Evolutionary conservation across 2,797 vertebrate species (phyloP).

Genomic region (Dicrostonyx torquatus): DNA sequence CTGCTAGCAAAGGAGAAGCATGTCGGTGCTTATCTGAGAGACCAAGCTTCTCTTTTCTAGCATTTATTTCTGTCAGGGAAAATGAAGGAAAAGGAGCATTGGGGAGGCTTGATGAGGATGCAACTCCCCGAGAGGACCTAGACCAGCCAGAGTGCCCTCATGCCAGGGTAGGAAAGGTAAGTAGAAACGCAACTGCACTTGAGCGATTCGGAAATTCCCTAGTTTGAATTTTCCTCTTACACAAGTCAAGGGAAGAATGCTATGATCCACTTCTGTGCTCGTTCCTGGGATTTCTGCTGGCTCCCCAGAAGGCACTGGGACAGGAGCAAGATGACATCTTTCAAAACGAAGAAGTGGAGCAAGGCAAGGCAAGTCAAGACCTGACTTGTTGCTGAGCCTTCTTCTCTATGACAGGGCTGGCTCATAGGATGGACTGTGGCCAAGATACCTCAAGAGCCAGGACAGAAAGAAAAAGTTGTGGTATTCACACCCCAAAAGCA

Average conservation of each 20-base stretch:
- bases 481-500: constrained; percentile 41
- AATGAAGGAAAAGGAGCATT: background rate
- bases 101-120: background rate
- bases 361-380: background rate
- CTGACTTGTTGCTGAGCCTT: constrained; percentile 39
- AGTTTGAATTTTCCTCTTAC: background rate
- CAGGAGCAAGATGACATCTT: background rate
- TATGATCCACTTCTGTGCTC: background rate
- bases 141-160: background rate
- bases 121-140: background rate
- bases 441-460: constrained; percentile 20
- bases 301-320: constrained; percentile 17
- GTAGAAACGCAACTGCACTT: background rate
- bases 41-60: background rate
- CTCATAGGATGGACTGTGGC: constrained; percentile 2
- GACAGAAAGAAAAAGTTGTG: constrained; percentile 31
- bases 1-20: background rate
- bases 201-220: background rate
- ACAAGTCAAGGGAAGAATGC: background rate
- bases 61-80: background rate
- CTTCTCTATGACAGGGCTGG: constrained; percentile 45
- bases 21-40: background rate
- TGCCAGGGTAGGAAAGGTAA: background rate
- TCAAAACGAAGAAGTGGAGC: background rate
- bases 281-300: background rate